Evolutionary conservation across 1,140 invertebrate species (phyloP).

Genomic region (Drosophila lini): DNA sequence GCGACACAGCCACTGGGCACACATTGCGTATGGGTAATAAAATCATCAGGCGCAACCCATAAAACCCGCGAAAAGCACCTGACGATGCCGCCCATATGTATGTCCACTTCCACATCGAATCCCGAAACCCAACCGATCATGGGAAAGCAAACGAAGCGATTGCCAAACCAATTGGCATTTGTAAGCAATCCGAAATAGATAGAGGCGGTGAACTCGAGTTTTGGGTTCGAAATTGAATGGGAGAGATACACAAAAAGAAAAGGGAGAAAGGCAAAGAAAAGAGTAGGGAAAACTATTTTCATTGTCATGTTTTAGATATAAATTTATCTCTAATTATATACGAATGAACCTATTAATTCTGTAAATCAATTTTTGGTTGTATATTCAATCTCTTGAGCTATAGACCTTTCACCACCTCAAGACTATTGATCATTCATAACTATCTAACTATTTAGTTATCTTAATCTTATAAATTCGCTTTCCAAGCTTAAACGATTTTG

Average conservation of each 20-base stretch:
- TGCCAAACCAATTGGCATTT: constrained; percentile 68
- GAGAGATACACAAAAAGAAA: constrained; percentile 16
- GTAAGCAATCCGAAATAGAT: constrained; percentile 41
- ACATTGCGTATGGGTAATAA: constrained; percentile 78
- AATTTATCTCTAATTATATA: not conserved
- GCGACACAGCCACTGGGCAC: constrained; percentile 54
- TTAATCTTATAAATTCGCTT: not conserved
- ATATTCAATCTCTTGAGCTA: not conserved
- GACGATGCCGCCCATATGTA: constrained; percentile 9
- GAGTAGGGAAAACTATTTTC: not conserved
- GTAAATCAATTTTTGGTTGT: not conserved
- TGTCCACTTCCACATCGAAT: constrained; percentile 6
- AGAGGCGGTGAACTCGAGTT: constrained; percentile 28
- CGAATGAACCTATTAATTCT: not conserved
- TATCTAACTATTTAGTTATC: not conserved
- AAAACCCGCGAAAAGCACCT: constrained; percentile 45
- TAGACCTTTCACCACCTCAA: not conserved
- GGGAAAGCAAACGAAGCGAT: constrained; percentile 54
- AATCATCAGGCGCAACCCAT: constrained; percentile 77
- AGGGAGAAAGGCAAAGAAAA: constrained; percentile 11
- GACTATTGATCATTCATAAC: not conserved
- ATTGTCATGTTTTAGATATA: not conserved
- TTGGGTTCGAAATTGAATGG: constrained; percentile 20
- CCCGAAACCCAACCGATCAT: constrained; percentile 27
- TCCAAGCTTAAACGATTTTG: too few relatives aligned